Base-by-base conservation (phyloP, 2,888 invertebrate species). In the Eudemis profundana region DNA sequence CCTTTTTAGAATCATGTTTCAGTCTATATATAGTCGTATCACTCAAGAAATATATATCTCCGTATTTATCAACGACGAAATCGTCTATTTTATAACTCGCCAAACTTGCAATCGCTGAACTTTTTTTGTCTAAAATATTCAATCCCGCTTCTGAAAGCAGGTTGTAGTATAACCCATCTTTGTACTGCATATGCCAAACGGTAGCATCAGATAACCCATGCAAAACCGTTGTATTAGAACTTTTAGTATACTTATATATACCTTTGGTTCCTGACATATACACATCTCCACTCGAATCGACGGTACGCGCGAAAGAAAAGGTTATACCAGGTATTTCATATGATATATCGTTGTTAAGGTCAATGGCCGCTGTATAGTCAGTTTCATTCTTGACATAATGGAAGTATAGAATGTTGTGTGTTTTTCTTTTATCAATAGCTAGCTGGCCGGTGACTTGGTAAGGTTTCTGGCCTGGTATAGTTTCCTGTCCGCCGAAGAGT, bases 131-230 rank as follows among this genome's bases (percentile, higher is more conserved):
- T 1, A 76, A 77, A 0, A 71, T 78, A 36, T 72, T 79, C 0
- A 89, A 69, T 0, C 89, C 89, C 68, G 80, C 1, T 70, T 76
- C 68, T 69, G 68, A 17, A 85, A 83, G 56, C 79, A 72, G 0
- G 78, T 36, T 84, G 53, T 82, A 89, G 50, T 85, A 87, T 0
- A 89, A 69, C 47, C 78, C 83, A 1, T 78, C 76, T 57, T 79
- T 82, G 54, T 69, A 87, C 15, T 89, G 89, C 74, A 89, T 76
- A 44, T 85, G 85, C 85, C 82, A 86, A 38, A 89, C 79, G 2
- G 84, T 87, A 72, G 81, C 83, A 46, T 83, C 82, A 14, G 72
- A 70, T 1, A 87, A 61, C 0, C 79, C 86, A 15, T 78, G 76
- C 3, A 72, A 68, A 4, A 69, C 72, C 0, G 83, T 83, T 0